phyloP scores from a whole-genome alignment of 2,113 vertebrate genomes.

The Psilopsiagon aymara region DNA sequence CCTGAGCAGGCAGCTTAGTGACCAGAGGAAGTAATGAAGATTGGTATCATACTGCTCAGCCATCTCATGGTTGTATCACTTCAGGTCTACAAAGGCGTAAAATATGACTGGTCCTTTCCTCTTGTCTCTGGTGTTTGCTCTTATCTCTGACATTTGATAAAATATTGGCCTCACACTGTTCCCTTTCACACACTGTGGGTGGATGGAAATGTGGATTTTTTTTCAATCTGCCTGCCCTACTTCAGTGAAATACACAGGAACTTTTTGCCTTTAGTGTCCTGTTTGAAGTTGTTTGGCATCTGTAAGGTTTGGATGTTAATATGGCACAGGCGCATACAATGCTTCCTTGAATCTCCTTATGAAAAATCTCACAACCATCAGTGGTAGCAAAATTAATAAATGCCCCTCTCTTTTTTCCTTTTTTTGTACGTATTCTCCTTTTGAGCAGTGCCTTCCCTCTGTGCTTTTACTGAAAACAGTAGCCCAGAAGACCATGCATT shows the following conservation, averaged over 20 bases:
- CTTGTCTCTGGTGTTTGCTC: fast-evolving
- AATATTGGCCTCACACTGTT: neutral
- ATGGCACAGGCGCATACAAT: fast-evolving
- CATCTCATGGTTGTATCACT: fast-evolving
- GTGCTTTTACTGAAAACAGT: neutral
- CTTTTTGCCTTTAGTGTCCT: neutral
- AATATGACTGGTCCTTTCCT: neutral
- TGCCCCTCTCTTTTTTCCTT: neutral
- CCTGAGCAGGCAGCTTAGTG: neutral
- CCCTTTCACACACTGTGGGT: neutral
- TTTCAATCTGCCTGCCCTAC: neutral
- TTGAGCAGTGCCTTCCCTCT: neutral
- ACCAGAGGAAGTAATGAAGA: neutral
- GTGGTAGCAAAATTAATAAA: neutral
- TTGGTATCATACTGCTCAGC: neutral
- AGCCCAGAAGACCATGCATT: neutral
- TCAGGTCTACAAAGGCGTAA: neutral
- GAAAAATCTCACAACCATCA: fast-evolving
- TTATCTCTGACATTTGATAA: neutral
- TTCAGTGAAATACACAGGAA: neutral
- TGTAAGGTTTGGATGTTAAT: neutral
- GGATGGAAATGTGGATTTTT: neutral
- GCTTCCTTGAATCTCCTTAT: neutral
- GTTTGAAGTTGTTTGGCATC: neutral
- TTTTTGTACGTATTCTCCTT: neutral